Evolutionary conservation across 2,797 vertebrate species (phyloP).

Genomic region (Peromyscus aztecus): DNA sequence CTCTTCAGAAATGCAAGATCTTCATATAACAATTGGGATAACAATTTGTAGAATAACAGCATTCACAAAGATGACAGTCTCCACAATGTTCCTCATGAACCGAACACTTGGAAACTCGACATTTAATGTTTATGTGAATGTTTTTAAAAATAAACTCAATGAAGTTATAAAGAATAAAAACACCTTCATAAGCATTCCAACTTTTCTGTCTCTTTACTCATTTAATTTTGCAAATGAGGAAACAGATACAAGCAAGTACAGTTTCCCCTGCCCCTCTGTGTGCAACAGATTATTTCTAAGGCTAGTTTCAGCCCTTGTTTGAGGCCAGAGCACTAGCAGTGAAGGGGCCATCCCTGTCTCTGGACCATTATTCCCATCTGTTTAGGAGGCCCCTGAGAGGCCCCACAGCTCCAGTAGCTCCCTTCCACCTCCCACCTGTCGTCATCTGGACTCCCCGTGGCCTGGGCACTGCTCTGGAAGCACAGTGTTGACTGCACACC

Average conservation of each 20-base stretch:
- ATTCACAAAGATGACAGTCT: background rate
- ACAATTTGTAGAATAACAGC: background rate
- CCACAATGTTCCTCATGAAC: background rate
- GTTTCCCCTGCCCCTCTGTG: accelerated
- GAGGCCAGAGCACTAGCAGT: background rate
- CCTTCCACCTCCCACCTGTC: background rate
- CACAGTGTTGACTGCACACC: accelerated
- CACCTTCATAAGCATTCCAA: background rate
- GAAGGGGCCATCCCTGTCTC: background rate
- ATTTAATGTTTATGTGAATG: background rate
- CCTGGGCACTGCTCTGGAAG: accelerated
- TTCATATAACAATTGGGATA: accelerated
- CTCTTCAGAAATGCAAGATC: background rate
- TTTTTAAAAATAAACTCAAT: background rate
- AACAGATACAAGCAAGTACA: accelerated
- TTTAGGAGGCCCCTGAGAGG: background rate
- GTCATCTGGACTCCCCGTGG: accelerated
- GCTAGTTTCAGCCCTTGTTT: background rate
- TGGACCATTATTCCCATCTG: no score
- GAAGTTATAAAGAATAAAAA: background rate
- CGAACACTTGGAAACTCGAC: background rate
- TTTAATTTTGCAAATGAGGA: background rate
- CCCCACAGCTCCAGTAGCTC: background rate
- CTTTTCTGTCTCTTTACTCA: background rate
- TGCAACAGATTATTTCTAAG: accelerated